Percentiles rank a stretch among this genome's conserved stretches.
These are phyloP conservation scores for Misgurnus anguillicaudatus DNA, from an alignment of 2,113 vertebrate species.

Conservation along the genomic window DNA sequence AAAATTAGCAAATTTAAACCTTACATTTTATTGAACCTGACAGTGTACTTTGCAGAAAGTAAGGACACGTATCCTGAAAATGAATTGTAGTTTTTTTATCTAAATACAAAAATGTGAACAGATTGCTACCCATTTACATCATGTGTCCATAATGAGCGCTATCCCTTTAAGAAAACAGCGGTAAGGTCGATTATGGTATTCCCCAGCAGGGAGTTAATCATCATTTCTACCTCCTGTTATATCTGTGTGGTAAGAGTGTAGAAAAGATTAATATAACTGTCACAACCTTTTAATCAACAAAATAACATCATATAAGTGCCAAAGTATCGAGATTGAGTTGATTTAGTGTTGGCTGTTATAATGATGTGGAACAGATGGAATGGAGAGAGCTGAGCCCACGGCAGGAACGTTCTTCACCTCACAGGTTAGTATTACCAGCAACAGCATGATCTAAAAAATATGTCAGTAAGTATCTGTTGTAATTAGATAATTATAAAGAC, in stretches of 20 bases:
- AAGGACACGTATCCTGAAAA: no score
- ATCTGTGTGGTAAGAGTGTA: neutral
- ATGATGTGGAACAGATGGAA: conserved; percentile 23
- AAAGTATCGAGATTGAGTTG: neutral
- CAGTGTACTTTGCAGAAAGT: neutral
- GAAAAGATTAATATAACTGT: neutral
- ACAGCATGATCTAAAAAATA: neutral
- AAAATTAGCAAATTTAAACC: neutral
- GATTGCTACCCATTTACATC: conserved; percentile 15
- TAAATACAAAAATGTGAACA: neutral
- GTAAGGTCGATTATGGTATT: conserved; percentile 14
- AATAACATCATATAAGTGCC: conserved; percentile 17
- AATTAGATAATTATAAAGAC: conserved; percentile 5
- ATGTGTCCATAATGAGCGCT: neutral
- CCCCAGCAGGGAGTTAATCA: conserved; percentile 23
- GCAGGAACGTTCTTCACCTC: neutral
- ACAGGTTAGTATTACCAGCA: neutral
- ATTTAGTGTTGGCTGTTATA: conserved; percentile 6
- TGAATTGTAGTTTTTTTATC: neutral
- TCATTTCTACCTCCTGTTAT: neutral
- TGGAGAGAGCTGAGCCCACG: conserved; percentile 3
- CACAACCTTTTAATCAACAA: conserved; percentile 7
- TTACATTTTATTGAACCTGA: neutral
- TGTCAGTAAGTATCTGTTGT: neutral
- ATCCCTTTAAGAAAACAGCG: conserved; percentile 11